Evolutionary conservation across 2,888 invertebrate species (phyloP), one percentile per base, ranked within the genome.

Genomic region (Lasioglossum malachurum): DNA sequence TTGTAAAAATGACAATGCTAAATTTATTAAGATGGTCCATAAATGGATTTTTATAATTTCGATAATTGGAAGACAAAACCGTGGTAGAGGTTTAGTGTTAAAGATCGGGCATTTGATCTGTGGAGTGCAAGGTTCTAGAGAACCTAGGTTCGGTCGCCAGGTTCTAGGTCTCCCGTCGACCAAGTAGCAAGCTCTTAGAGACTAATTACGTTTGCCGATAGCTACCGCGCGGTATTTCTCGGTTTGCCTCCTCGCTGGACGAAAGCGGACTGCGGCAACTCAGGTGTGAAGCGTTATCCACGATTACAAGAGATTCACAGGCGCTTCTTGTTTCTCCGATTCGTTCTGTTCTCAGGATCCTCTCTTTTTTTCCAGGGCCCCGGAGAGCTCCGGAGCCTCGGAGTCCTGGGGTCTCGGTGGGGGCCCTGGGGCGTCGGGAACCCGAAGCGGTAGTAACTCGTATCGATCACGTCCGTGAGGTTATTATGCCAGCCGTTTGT

Each of bases 401-500:
- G 41, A 64, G 38, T 53, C 27, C 41, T 69, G 78, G 27, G n/a
- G 19, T 35, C 78, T 27, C n/a, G 53, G 44, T 74, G 35, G 80
- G 71, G 67, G 53, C 77, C 84, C 77, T 8, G 57, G 44, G n/a
- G 73, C 83, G 73, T 64, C 41, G 72, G 41, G 79, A 71, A 57
- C 80, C 82, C 72, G 75, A 78, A 78, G 78, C 81, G 27, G 78
- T 87, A 88, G 89, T 92, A 89, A 90, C 89, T 89, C 91, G 89
- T 89, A 92, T 91, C 90, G 91, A 91, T 92, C 92, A 90, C 87
- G 84, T 84, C 83, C 87, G 87, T 88, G 84, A 88, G 83, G 90
- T 85, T 90, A 92, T 92, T 93, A 90, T 93, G 84, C 84, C 85
- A 74, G 88, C 78, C 89, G 87, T 92, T 93, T 93, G 92, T 92